Percentiles rank a stretch among this genome's conserved stretches.
Conservation (phyloP, 1,140 invertebrate species). For the Campoletis sonorensis region DNA sequence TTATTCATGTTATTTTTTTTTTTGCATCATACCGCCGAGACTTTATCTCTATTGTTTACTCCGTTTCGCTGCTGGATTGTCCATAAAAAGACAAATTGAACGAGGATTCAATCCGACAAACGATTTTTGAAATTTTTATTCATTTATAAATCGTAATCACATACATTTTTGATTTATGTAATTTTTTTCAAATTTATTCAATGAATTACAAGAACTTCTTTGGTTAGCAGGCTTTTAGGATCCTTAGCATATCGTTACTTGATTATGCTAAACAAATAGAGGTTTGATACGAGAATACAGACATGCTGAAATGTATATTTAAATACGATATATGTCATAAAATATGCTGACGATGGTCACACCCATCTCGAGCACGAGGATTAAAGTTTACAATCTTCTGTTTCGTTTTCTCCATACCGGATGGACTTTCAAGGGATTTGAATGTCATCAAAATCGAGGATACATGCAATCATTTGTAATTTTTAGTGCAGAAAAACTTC, state of each 20-base stretch:
- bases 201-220: neutral
- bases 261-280: neutral
- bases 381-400: slow-evolving; percentile 7
- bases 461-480: neutral
- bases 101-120: too few relatives aligned
- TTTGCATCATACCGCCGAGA: too few relatives aligned
- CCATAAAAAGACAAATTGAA: too few relatives aligned
- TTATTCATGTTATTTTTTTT: too few relatives aligned
- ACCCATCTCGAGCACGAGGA: slow-evolving; percentile 6
- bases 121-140: neutral
- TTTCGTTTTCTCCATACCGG: slow-evolving; percentile 13
- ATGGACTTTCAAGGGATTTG: slow-evolving; percentile 7
- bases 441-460: neutral
- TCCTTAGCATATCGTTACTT: neutral
- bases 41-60: too few relatives aligned
- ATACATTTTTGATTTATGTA: neutral
- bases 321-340: neutral
- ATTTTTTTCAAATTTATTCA: neutral
- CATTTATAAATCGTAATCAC: neutral
- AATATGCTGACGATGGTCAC: neutral
- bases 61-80: too few relatives aligned
- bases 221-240: neutral
- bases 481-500: neutral
- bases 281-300: neutral
- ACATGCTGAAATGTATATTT: neutral